Base-by-base conservation (phyloP, 2,113 vertebrate genomes). In the Alces alces region DNA sequence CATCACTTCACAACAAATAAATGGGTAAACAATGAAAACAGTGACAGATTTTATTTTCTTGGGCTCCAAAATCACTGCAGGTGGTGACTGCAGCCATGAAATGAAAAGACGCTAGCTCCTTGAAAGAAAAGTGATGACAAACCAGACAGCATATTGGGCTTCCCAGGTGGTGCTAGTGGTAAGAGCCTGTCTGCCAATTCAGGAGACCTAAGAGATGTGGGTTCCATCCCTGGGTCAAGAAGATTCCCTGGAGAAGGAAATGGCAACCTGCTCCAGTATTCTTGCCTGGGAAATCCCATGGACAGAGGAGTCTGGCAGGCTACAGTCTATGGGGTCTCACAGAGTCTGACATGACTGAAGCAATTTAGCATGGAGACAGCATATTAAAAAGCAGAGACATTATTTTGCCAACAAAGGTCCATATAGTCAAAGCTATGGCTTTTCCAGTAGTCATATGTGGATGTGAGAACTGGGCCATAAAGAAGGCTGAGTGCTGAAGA, bases 351-450 rank as follows among this genome's bases (percentile, higher is more conserved):
- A 66, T 66, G 64, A 66, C 33, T 66, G 64, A 66, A 66, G 33
- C 4, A 36, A 21, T 36, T 66, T 66, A 66, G 33, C 8, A 1
- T 0, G 4, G 17, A 66, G 64, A 17, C 64, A 36, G 64, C 0
- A 0, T 36, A 66, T 36, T 36, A 17, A 21, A 66, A 66, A 64
- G 7, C 47, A 50, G 47, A 50, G 47, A 50, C 47, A 50, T 50
- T 50, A 50, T 50, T 50, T 50, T 50, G 13, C 47, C 47, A 50
- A 50, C 47, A 50, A 50, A 50, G 47, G 47, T 13, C 12, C 47
- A 50, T 14, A 50, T 1, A 50, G 47, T 50, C 47, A 50, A 50
- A 50, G 47, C 47, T 50, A 50, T 50, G 47, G 47, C 47, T 50
- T 50, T 50, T 50, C 47, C 47, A 50, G 47, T 50, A 50, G 47